phyloP scores from a whole-genome alignment of 1,140 invertebrate genomes.

The Drosophila trapezifrons region DNA sequence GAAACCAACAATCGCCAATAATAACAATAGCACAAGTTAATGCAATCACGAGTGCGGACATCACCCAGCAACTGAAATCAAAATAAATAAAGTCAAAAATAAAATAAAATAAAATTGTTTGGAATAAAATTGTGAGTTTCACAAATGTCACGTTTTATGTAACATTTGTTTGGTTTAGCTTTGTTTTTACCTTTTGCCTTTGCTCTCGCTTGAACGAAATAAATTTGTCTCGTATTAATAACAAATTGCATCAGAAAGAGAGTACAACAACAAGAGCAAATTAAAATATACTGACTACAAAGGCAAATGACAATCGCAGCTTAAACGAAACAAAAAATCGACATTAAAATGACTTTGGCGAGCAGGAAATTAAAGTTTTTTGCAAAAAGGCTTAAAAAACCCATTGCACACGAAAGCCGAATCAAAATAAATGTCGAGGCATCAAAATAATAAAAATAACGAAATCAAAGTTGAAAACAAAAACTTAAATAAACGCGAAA shows the following conservation, averaged over 20 bases:
- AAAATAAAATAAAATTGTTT: conserved; percentile 23
- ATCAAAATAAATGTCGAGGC: conserved; percentile 66
- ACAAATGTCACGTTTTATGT: conserved; percentile 74
- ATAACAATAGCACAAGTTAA: conserved; percentile 14
- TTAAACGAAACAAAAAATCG: conserved; percentile 59
- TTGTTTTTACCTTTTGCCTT: conserved; percentile 10
- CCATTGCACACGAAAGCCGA: conserved; percentile 43
- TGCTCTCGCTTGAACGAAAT: conserved; percentile 18
- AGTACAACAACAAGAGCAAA: conserved; percentile 34
- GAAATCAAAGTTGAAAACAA: conserved; percentile 30
- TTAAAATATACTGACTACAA: conserved; percentile 25
- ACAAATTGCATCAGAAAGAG: conserved; percentile 38
- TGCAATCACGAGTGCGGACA: conserved; percentile 20
- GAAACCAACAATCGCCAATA: conserved; percentile 28
- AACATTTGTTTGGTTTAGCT: conserved; percentile 43
- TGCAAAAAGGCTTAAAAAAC: conserved; percentile 38
- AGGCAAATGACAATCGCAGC: conserved; percentile 42
- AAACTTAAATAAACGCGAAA: conserved; percentile 49
- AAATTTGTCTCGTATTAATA: conserved; percentile 45
- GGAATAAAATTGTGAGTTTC: conserved; percentile 41
- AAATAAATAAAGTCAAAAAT: conserved; percentile 10
- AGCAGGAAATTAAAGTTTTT: conserved; percentile 62
- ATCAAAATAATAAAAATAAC: conserved; percentile 42
- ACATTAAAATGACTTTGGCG: conserved; percentile 33
- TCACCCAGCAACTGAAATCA: conserved; percentile 24